Evolutionary conservation across 2,888 invertebrate genomes (phyloP), one percentile per base, ranked within the genome.

Genomic region (Drosophila borborema): DNA sequence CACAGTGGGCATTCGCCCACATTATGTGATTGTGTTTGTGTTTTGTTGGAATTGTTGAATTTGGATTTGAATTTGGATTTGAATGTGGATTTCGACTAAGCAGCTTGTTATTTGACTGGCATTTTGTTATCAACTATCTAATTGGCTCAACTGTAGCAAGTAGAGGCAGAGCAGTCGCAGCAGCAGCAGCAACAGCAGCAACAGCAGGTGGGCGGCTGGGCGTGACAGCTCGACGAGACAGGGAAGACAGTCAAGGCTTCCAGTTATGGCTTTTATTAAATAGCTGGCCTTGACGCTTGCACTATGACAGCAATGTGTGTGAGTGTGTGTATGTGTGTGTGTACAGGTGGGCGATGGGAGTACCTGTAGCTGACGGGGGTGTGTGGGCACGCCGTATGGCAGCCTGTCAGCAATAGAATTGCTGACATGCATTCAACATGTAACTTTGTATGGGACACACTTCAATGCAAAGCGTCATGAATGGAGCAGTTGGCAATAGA

Each of bases 361-460:
- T 16, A 58, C 34, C 23, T 23, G 54, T 36, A 16, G 38, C 12
- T 3, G 16, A n/a, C 12, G 9, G 14, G 9, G n/a, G 51, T 3
- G 36, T 10, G 31, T 12, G 45, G 8, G 18, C 31, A 2, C 1
- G 51, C 14, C 7, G n/a, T 48, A 54, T 46, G 62, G 63, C 59
- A 56, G 45, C 4, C 40, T 40, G 54, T 54, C 64, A 77, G 59
- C 67, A 64, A 54, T 66, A 77, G 49, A 79, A 74, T 54, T 59
- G 53, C 79, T 74, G 76, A 76, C 72, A 83, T 83, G 89, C 76
- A 85, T 88, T 88, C 78, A 86, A 69, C 79, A 64, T 61, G 71
- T 56, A 71, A 86, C 74, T 85, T 51, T 85, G 69, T 80, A 80
- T 74, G 68, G 66, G 59, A 34, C 73, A 70, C 85, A 84, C 72